Conservation (phyloP, 2,888 invertebrate genomes). For the Phytoseiulus persimilis region DNA sequence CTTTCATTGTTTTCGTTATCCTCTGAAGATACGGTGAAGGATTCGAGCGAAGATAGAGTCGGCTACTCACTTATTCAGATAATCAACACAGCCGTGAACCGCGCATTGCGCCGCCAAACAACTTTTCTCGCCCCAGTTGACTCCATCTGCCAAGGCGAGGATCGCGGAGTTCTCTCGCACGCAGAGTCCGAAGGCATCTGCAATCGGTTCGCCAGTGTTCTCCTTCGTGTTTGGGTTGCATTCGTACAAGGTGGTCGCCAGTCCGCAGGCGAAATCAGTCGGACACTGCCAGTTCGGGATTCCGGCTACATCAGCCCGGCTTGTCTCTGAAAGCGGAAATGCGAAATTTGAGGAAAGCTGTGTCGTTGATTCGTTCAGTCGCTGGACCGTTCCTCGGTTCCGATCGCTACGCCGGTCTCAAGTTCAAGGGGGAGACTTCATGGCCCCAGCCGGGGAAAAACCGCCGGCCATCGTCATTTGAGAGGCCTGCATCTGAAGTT, state of each 20-base stretch:
- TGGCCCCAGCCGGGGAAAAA: too few relatives aligned
- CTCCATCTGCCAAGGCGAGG: constrained; percentile 75
- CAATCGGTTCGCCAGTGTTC: constrained; percentile 69
- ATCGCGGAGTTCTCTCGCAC: constrained; percentile 63
- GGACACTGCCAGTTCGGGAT: constrained; percentile 57
- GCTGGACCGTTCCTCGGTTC: too few relatives aligned
- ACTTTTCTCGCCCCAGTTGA: constrained; percentile 84
- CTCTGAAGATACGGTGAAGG: too few relatives aligned
- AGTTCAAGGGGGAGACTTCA: too few relatives aligned
- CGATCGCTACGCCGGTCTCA: too few relatives aligned
- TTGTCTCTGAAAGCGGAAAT: constrained; percentile 38
- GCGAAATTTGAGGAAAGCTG: too few relatives aligned
- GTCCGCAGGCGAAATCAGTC: constrained; percentile 59
- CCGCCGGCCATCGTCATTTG: too few relatives aligned
- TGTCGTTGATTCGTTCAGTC: too few relatives aligned
- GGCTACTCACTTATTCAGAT: constrained; percentile 59
- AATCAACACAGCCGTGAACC: constrained; percentile 72
- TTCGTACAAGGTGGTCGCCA: constrained; percentile 71
- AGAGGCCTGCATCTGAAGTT: too few relatives aligned
- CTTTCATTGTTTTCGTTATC: too few relatives aligned
- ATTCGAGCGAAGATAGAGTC: background rate
- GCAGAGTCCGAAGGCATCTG: constrained; percentile 73
- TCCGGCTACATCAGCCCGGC: constrained; percentile 51
- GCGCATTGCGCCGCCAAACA: constrained; percentile 74
- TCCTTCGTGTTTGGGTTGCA: constrained; percentile 66